Percentiles rank a stretch among this genome's conserved stretches.
phyloP scores from a whole-genome alignment of 1,140 invertebrate genomes.

The Drosophila yakuba region DNA sequence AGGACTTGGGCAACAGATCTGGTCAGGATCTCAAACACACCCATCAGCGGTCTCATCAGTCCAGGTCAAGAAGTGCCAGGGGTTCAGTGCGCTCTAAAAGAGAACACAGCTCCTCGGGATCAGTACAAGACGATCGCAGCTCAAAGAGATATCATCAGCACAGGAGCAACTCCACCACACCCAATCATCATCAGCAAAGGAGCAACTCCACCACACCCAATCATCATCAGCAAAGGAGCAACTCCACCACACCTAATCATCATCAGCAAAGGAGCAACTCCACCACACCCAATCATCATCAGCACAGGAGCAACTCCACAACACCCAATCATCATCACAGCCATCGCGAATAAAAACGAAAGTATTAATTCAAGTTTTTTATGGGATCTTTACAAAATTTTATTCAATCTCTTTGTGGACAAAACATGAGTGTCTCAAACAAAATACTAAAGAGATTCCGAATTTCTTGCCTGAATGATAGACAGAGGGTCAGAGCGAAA shows the following conservation, averaged over 20 bases:
- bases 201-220: neutral
- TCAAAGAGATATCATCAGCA: neutral
- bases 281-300: neutral
- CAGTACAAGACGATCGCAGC: neutral
- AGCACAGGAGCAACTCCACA: neutral
- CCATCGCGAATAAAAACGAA: conserved; percentile 39
- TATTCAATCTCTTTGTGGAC: conserved; percentile 76
- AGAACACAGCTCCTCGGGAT: conserved; percentile 14
- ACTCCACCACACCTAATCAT: neutral
- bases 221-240: neutral
- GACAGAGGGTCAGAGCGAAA: conserved; percentile 18
- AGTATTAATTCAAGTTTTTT: conserved; percentile 35
- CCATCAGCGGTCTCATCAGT: neutral
- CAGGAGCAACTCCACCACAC: neutral
- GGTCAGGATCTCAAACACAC: neutral
- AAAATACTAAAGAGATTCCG: conserved; percentile 71
- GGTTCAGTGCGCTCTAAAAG: neutral
- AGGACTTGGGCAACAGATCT: conserved; percentile 8
- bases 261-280: neutral
- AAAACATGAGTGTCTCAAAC: conserved; percentile 49
- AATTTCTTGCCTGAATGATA: conserved; percentile 19
- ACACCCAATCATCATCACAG: neutral
- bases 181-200: neutral
- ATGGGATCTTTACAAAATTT: conserved; percentile 75
- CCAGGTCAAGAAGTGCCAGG: conserved; percentile 6